phyloP scores from a whole-genome alignment of 2,113 vertebrate genomes.

The Microtus ochrogaster region DNA sequence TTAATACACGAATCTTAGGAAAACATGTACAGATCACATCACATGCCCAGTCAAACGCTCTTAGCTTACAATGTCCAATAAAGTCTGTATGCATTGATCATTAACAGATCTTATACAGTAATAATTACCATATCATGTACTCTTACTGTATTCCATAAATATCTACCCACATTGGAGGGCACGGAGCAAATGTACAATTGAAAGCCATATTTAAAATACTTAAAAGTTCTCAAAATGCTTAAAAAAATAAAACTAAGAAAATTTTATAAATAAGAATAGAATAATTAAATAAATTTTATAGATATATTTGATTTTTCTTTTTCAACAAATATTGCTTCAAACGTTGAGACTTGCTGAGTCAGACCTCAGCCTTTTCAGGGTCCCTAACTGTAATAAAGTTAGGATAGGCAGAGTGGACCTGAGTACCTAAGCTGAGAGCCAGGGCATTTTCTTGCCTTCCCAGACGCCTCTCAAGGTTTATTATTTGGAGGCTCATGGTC shows the following conservation, averaged over 20 bases:
- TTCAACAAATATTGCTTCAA: conserved; percentile 19
- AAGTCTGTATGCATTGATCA: background rate
- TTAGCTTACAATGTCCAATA: background rate
- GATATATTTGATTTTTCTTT: background rate
- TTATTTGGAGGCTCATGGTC: background rate
- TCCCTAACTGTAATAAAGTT: background rate
- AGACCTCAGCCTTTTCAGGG: background rate
- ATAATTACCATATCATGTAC: background rate
- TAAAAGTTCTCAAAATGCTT: background rate
- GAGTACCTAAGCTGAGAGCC: background rate
- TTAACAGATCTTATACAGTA: background rate
- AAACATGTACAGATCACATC: background rate
- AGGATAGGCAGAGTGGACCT: background rate
- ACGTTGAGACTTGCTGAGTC: background rate
- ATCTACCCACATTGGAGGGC: background rate
- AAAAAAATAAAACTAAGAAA: background rate
- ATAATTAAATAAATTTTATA: background rate
- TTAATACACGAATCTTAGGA: background rate
- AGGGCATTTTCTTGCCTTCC: background rate
- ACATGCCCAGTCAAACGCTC: background rate
- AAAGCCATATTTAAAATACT: conserved; percentile 4
- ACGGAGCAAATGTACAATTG: conserved; percentile 25
- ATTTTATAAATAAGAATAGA: background rate
- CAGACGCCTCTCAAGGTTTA: background rate
- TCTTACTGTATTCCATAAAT: background rate